Conservation (phyloP, 2,797 vertebrate genomes). For the Gymnothorax reevesii region DNA sequence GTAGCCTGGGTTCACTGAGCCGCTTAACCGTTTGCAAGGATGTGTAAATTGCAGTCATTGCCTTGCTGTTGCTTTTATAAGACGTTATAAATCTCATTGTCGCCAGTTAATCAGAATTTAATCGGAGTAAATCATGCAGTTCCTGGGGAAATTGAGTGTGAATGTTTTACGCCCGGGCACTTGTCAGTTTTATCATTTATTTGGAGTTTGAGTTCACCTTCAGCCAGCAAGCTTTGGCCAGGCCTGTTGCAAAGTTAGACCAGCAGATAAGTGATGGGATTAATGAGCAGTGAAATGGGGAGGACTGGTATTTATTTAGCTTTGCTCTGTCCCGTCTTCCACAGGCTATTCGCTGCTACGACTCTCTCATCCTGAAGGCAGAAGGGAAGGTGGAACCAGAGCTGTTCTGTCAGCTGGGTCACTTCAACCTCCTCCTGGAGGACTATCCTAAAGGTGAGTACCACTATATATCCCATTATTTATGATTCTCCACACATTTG, state of each 20-base stretch:
- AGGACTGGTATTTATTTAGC: background rate
- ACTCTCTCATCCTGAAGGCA: constrained; percentile 92
- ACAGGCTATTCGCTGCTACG: constrained; percentile 94
- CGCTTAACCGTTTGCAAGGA: background rate
- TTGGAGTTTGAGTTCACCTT: background rate
- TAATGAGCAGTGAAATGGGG: background rate
- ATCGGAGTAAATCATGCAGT: background rate
- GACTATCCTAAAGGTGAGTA: constrained; percentile 97
- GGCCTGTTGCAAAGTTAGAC: background rate
- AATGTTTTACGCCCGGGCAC: background rate
- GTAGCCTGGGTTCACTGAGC: background rate
- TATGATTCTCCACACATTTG: background rate
- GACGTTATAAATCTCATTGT: constrained; percentile 10
- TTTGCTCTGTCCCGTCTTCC: constrained; percentile 51
- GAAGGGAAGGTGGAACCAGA: constrained; percentile 97
- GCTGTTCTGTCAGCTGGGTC: constrained; percentile 97
- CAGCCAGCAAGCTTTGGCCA: background rate
- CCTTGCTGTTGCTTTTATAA: constrained; percentile 42
- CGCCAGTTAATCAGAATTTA: constrained; percentile 13
- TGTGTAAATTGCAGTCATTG: background rate
- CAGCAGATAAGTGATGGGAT: background rate
- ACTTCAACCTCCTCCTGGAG: constrained; percentile 98
- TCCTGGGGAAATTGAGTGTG: background rate
- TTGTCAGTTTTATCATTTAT: background rate
- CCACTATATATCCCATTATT: constrained; percentile 46